phyloP scores from a whole-genome alignment of 2,888 invertebrate genomes.

The Drosophila subquinaria region DNA sequence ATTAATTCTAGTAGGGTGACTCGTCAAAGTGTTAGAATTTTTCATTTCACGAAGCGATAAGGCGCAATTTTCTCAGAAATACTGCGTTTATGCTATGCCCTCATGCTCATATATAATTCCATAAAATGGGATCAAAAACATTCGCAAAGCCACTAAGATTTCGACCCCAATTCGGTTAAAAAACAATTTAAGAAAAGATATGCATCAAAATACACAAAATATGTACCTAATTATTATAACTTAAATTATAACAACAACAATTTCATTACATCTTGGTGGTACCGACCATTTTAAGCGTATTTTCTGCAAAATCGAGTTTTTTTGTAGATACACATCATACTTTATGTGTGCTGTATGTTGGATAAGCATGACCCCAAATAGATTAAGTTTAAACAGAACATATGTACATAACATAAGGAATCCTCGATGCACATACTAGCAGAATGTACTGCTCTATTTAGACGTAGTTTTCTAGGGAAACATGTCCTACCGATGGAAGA shows the following conservation, averaged over 20 bases:
- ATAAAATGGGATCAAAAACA: slow-evolving; percentile 9
- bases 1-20: slow-evolving; percentile 1
- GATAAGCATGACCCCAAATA: too few species aligned
- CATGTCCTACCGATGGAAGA: too few species aligned
- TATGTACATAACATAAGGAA: background rate
- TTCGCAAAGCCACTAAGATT: background rate
- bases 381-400: background rate
- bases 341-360: too few species aligned
- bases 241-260: too few species aligned
- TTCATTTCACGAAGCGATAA: background rate
- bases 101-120: slow-evolving; percentile 9
- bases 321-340: too few species aligned
- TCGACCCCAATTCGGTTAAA: background rate
- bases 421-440: too few species aligned
- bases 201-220: background rate
- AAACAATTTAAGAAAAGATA: background rate
- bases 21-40: background rate
- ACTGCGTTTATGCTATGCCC: background rate
- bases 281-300: too few species aligned
- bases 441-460: too few species aligned
- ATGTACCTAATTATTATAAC: background rate
- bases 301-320: too few species aligned
- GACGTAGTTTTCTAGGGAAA: too few species aligned
- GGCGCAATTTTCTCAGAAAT: slow-evolving; percentile 1
- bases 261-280: too few species aligned